Base-by-base conservation (phyloP, 2,797 vertebrate species). In the Acanthornis magna region DNA sequence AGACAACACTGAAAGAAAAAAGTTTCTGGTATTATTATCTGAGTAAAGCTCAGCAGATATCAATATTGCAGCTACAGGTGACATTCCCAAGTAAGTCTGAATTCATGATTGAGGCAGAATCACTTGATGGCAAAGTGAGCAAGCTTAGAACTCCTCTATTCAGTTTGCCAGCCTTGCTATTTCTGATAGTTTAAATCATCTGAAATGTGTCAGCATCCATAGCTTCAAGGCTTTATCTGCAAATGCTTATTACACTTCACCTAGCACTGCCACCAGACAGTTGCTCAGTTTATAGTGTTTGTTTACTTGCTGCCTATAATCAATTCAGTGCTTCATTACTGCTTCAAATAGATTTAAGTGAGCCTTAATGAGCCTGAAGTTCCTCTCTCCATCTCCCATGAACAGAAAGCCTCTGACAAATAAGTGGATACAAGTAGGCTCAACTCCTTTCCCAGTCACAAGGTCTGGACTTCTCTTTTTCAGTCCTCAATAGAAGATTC, bases 1-100 rank as follows among this genome's bases (percentile, higher is more conserved):
- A 98, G 93, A 96, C 91, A 40, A 97, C 53, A 21, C 97, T 98
- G 87, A 34, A 83, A 93, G 50, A 72, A 71, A 77, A 80, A 81
- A 61, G 32, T 48, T 43, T 29, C 23, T 42, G 85, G 54, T 14
- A 38, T 96, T 61, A 93, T 36, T 7, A 26, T 58, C 74, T 74
- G 29, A 76, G 4, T 71, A 84, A 76, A 91, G 54, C 47, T 62
- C 84, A 84, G 70, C 36, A 96, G 51, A 66, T 45, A 83, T 7
- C 38, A 85, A 10, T 45, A 45, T 1, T 66, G 29, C 61, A 92
- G 48, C 38, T 85, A 79, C 58, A 36, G 34, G 16, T 53, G 20
- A 60, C 21, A 63, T 85, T 63, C 34, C 19, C 71, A 81, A 74
- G 11, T 38, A 75, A 57, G 15, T 45, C 45, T 85, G 74, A 50